Evolutionary conservation across 2,888 invertebrate genomes (phyloP), one percentile per base, ranked within the genome.

Genomic region (Apodemia duryi): DNA sequence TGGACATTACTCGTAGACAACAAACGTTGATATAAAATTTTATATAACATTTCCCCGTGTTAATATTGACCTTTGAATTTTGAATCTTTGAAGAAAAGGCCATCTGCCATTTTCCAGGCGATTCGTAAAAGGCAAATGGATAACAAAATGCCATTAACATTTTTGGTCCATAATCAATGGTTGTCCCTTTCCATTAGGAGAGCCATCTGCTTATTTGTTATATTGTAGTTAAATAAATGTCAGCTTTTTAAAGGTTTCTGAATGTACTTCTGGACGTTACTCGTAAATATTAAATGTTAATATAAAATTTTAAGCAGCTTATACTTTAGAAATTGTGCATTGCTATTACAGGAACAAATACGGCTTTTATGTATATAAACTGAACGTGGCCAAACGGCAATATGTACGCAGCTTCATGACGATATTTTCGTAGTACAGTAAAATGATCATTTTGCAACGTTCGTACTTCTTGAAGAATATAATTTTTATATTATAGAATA

Each of bases 311-410:
- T 57, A 57, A 57, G 35, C 57, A 57, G 57, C 57, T 57, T 57
- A 57, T 57, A 57, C 32, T 57, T 57, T 5, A 29, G 11, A 32
- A 57, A 32, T 32, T 29, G 57, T 29, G 32, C 29, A 57, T 57
- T 57, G 57, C 29, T 57, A 32, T 57, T 57, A 57, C 11, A 57
- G 57, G 32, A 57, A 57, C 57, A 57, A 57, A 57, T 57, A 57
- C 32, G 11, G 57, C 57, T 11, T 11, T 57, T 29, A 13, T 32
- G 57, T 32, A 29, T 11, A 57, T 57, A 57, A 57, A 32, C 4
- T 10, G 32, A 32, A 57, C 57, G 32, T 57, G 57, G 29, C 32
- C 11, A 3, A 29, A 32, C 4, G 57, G 57, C 3, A 4, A 57
- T 32, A 57, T 29, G 54, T 54, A 29, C 54, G 9, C 6, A 29